A percentile compares a stretch with the other conserved stretches of the same genome.
Evolutionary conservation across 2,888 invertebrate genomes (phyloP).

Genomic region (Quadroppia sp.): DNA sequence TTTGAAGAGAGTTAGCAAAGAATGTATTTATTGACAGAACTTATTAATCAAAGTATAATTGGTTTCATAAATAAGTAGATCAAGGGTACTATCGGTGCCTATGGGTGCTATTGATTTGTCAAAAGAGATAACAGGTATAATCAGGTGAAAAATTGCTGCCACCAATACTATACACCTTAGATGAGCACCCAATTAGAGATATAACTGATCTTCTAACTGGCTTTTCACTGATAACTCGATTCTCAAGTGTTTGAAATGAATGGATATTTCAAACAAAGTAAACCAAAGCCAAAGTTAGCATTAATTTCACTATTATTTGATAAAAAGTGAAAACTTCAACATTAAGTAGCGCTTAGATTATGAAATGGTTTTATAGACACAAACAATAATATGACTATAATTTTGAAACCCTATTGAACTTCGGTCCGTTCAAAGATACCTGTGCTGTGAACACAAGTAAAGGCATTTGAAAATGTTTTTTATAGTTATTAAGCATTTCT

Average conservation of each 20-base stretch:
- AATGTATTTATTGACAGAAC: not conserved
- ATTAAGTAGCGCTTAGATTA: slow-evolving; percentile 7
- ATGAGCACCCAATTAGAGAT: not conserved
- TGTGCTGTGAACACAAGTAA: not conserved
- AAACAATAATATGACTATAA: not conserved
- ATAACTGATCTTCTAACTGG: not conserved
- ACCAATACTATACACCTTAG: slow-evolving; percentile 5
- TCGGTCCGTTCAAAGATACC: slow-evolving; percentile 4
- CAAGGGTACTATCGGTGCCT: slow-evolving; percentile 16
- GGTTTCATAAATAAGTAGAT: slow-evolving; percentile 8
- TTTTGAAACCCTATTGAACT: not conserved
- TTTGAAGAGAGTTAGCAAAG: not conserved
- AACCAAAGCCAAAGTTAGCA: not conserved
- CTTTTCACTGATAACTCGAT: not conserved
- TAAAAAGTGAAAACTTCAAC: not conserved
- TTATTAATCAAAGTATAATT: not conserved
- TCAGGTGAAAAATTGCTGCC: slow-evolving; percentile 21
- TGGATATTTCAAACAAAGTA: not conserved
- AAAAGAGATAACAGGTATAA: not conserved
- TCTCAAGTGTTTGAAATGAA: not conserved
- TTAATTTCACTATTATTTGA: not conserved
- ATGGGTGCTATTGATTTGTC: not conserved
- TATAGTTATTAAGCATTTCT: not conserved
- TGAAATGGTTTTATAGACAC: not conserved
- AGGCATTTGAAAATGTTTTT: too few species aligned